Conservation (phyloP, 2,113 vertebrate species). For the Microtus montanus region DNA sequence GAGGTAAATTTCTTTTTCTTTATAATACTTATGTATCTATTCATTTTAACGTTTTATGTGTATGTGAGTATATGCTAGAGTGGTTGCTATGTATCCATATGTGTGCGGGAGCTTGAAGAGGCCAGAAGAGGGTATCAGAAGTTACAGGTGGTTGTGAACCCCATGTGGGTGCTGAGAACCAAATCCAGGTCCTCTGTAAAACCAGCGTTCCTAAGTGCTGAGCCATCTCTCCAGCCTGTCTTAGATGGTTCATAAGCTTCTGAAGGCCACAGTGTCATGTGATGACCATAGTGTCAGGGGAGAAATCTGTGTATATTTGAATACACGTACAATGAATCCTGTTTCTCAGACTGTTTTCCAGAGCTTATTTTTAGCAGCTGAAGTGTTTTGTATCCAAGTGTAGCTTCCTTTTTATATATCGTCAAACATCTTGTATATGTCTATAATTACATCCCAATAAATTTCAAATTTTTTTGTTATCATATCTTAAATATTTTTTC, state of each 20-base stretch:
- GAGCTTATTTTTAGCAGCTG: background rate
- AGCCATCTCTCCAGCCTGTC: background rate
- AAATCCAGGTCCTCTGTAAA: background rate
- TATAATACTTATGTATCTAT: background rate
- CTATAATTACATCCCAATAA: background rate
- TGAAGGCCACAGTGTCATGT: background rate
- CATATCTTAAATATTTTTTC: background rate
- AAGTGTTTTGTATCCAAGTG: background rate
- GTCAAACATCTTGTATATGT: background rate
- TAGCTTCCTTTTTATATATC: background rate
- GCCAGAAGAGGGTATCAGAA: background rate
- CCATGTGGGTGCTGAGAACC: background rate
- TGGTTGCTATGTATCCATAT: background rate
- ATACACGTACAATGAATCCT: background rate
- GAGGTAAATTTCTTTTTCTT: background rate
- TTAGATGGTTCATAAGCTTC: too few species aligned
- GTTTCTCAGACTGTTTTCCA: background rate
- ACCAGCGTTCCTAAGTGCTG: background rate
- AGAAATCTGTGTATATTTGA: background rate
- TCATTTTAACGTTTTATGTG: background rate
- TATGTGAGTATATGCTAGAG: background rate
- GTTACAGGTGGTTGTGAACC: background rate
- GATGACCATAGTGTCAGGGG: background rate
- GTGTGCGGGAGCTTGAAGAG: background rate
- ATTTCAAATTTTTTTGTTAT: background rate